Evolutionary conservation across 1,140 invertebrate genomes (phyloP), one percentile per base, ranked within the genome.

Genomic region (Lordiphosa clarofinis): DNA sequence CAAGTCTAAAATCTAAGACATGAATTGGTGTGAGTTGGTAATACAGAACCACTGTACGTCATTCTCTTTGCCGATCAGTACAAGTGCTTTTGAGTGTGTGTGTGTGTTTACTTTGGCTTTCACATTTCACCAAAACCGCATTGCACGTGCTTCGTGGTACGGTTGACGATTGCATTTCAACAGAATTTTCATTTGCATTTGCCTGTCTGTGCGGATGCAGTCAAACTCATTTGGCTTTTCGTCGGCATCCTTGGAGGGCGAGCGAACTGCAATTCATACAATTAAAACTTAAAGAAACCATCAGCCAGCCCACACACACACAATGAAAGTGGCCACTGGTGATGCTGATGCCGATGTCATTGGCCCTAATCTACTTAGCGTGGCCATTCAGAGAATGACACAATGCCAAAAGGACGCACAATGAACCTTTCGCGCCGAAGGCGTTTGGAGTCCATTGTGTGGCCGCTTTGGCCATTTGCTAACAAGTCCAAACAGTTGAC

Each of bases 301-400:
- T 24, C 21, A 5, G 5, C 21, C 21, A 24, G 21, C 21, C 21
- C 4, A 47, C 11, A n/a, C 43, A 5, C 43, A 5, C 28, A 36
- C 49, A 70, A 53, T 57, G 44, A 40, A n/a, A 31, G 33, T 44
- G 15, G 40, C 24, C 9, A 21, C 13, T 49, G 60, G 60, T 64
- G 61, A 64, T 59, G 60, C 50, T 63, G 60, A 71, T 71, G 60
- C 56, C 54, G 35, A 46, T 76, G 76, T 56, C 81, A 72, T 76
- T 82, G 72, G 72, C 76, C 73, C 67, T 84, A 82, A 82, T 82
- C 76, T 82, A 84, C 76, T 82, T 84, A 82, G 76, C 57, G 21
- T 66, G 28, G 66, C 64, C 55, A 81, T 74, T 78, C 69, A 74
- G 53, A 56, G 53, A 13, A 28, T 54, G 55, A 75, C 61, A 81